phyloP scores from a whole-genome alignment of 2,113 vertebrate species.

The Sminthopsis crassicaudata region DNA sequence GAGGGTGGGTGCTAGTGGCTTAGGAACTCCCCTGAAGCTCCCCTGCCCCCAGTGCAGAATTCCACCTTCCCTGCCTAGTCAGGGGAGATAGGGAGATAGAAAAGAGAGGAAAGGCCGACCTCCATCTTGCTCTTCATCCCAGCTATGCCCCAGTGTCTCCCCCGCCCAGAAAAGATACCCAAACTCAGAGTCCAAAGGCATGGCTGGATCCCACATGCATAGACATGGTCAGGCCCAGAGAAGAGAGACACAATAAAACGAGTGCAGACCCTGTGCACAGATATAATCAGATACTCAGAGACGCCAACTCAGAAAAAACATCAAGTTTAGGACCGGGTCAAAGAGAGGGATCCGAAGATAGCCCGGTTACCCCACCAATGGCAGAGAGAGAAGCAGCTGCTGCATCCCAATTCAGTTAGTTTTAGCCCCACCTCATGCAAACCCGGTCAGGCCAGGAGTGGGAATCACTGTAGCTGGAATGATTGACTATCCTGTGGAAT shows the following conservation, averaged over 20 bases:
- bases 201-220: neutral
- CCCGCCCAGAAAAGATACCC: neutral
- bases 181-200: neutral
- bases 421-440: neutral
- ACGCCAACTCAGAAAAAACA: neutral
- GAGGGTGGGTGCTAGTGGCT: neutral
- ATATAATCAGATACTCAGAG: neutral
- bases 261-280: neutral
- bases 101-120: neutral
- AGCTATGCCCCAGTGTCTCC: neutral
- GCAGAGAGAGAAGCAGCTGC: neutral
- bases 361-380: neutral
- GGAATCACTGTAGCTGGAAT: neutral
- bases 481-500: neutral
- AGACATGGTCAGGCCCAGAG: neutral
- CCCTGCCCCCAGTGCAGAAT: neutral
- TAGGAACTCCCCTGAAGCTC: neutral
- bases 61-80: neutral
- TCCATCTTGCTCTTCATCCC: neutral
- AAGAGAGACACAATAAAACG: neutral
- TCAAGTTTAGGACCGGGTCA: neutral
- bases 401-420: neutral
- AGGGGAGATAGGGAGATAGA: neutral
- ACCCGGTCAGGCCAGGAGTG: neutral
- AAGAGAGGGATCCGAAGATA: neutral